Evolutionary conservation across 2,113 vertebrate genomes (phyloP), one percentile per base, ranked within the genome.

Genomic region (Campylorhamphus procurvoides): DNA sequence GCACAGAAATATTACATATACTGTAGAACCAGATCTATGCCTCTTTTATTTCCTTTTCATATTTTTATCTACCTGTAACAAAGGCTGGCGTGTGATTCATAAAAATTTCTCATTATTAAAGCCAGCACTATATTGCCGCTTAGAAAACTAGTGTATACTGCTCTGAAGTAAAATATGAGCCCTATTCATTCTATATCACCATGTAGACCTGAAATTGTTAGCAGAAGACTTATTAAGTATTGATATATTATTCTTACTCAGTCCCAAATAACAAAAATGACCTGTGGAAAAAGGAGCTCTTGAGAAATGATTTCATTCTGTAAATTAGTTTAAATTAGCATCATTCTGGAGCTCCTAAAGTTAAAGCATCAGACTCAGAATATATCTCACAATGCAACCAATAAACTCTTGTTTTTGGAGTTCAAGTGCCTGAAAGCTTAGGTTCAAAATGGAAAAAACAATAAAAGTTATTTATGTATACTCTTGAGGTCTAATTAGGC

Each of bases 401-500:
- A 29, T 52, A 87, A 72, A 56, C n/a, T 62, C 31, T 59, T 83
- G 31, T 5, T 83, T 69, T 90, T 67, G n/a, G 72, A 83, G 74
- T 94, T 91, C 71, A 63, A 56, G 81, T 69, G 77, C 50, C 89
- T 94, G 94, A 86, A 89, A 96, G 87, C 78, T 87, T 73, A 91
- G 53, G 87, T 95, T 95, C 81, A 93, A 96, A 88, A 80, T 4
- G 19, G 64, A 71, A 82, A 73, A 90, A 64, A 80, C 82, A 93
- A 90, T 94, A 59, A n/a, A 92, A 93, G 80, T 93, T 96, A 95
- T 97, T 96, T 95, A 93, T 95, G 76, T 93, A 71, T 94, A 86
- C 90, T 96, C 94, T 79, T 78, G 95, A 91, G 81, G 81, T 95
- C 96, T 97, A 96, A 97, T 97, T 97, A 96, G 92, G 72, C 89